Percentiles rank a stretch among this genome's conserved stretches.
Evolutionary conservation across 2,113 vertebrate species (phyloP).

Genomic region (Barnardius zonarius): DNA sequence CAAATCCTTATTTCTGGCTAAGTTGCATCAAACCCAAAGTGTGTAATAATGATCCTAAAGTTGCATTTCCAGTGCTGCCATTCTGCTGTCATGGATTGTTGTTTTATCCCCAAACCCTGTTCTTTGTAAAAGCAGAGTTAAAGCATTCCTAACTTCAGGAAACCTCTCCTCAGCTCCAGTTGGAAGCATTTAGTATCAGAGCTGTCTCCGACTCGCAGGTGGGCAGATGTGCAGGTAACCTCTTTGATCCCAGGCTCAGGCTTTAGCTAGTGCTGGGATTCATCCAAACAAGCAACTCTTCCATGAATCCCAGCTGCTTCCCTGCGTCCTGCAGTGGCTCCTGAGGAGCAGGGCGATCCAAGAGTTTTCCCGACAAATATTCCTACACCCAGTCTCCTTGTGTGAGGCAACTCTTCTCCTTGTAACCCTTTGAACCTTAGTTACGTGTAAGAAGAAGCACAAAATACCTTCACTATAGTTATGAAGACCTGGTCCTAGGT

Average conservation of each 20-base stretch:
- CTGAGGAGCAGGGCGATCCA: not conserved
- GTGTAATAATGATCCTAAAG: not conserved
- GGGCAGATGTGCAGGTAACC: not conserved
- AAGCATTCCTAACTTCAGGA: not conserved
- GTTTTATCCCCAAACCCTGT: rapidly evolving
- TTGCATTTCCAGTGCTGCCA: not conserved
- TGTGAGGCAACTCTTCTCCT: not conserved
- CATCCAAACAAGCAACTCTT: not conserved
- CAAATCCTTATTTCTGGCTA: not conserved
- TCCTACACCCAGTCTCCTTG: not conserved
- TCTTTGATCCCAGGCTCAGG: not conserved
- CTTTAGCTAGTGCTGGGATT: not conserved
- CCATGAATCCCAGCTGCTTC: not conserved
- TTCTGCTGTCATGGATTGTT: not conserved
- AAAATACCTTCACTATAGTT: rapidly evolving
- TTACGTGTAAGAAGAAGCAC: rapidly evolving
- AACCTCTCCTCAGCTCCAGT: not conserved
- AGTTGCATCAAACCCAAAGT: not conserved
- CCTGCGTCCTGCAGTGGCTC: not conserved
- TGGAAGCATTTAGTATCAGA: not conserved
- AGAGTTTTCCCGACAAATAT: not conserved
- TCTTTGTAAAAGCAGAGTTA: not conserved
- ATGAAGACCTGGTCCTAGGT: not conserved
- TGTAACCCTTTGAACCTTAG: not conserved
- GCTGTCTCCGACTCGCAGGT: rapidly evolving